These are phyloP conservation scores for Ammodramus savannarum DNA, from an alignment of 2,113 vertebrate genomes.

Conservation along the genomic window DNA sequence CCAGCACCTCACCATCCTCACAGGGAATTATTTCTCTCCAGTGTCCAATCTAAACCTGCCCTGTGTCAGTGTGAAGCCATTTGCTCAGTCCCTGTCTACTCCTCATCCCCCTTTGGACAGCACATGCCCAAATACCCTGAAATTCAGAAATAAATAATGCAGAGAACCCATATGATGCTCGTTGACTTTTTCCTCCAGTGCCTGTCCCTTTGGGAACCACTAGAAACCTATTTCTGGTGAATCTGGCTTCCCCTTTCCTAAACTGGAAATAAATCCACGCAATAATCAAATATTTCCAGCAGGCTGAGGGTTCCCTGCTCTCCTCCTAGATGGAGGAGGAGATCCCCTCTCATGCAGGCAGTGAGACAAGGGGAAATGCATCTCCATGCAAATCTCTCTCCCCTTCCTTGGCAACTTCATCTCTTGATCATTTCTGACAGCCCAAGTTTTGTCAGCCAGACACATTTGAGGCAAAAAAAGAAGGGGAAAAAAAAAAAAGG, in stretches of 20 bases:
- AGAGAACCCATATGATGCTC: not conserved
- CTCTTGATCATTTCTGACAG: constrained; percentile 12
- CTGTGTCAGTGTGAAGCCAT: not conserved
- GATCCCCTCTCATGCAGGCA: not conserved
- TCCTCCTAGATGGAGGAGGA: not conserved
- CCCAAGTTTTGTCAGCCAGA: constrained; percentile 13
- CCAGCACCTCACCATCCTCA: accelerated
- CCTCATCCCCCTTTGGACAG: accelerated
- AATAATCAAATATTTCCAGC: not conserved
- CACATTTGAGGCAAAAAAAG: not conserved
- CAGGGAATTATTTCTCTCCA: not conserved
- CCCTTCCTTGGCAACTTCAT: not conserved
- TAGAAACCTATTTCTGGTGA: accelerated
- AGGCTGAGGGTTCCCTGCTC: not conserved
- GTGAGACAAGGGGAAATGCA: not conserved
- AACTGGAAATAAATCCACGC: accelerated
- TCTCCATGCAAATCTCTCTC: not conserved
- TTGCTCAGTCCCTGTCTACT: not conserved
- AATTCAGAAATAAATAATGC: not conserved
- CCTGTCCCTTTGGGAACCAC: not conserved
- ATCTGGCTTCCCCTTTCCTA: not conserved
- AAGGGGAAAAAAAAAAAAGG: not conserved
- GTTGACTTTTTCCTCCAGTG: not conserved
- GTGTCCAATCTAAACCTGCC: accelerated
- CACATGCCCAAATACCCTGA: not conserved